Conservation (phyloP, 2,113 vertebrate species). For the Megaleporinus macrocephalus region DNA sequence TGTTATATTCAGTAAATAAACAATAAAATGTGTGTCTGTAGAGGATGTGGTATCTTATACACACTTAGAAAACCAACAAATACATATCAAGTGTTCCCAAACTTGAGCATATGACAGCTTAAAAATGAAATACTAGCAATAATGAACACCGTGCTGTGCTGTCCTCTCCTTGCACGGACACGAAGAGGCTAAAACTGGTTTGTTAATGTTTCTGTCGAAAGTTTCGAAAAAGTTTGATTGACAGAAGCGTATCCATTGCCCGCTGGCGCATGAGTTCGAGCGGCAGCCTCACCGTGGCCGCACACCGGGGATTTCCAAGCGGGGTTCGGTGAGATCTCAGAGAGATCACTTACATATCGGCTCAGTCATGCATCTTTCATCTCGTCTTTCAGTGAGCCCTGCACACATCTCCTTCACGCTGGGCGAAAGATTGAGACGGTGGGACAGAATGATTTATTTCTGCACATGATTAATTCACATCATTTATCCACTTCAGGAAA, state of each 20-base stretch:
- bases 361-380: background rate
- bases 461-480: background rate
- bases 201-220: background rate
- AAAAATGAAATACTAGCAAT: background rate
- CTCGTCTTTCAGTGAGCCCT: conserved; percentile 29
- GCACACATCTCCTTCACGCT: conserved; percentile 29
- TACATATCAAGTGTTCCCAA: no score
- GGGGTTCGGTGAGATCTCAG: conserved; percentile 16
- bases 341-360: conserved; percentile 41
- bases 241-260: background rate
- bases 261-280: background rate
- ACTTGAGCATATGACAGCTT: no score
- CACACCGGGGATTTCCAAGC: background rate
- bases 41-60: no score
- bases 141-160: background rate
- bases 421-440: background rate
- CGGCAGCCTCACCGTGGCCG: background rate
- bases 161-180: background rate
- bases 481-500: background rate
- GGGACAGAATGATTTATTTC: background rate
- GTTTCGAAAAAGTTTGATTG: background rate
- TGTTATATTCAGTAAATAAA: no score
- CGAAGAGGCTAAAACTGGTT: background rate
- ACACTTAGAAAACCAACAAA: no score
- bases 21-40: no score